Evolutionary conservation across 2,888 invertebrate genomes (phyloP).

Genomic region (Digitonthophagus gazella): DNA sequence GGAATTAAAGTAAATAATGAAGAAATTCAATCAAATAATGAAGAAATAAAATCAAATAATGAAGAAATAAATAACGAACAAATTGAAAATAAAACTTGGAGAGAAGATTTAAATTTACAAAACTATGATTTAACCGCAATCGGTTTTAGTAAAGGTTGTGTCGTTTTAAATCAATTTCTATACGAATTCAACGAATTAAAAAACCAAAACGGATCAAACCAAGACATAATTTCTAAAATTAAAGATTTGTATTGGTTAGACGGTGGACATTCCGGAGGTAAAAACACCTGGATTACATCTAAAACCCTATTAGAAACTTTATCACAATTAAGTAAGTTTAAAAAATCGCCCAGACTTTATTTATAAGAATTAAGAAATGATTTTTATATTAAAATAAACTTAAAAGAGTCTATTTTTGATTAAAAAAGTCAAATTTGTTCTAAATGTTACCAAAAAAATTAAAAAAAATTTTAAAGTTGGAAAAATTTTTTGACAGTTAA

Average conservation of each 20-base stretch:
- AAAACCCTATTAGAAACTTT: conserved; percentile 70
- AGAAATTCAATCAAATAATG: too few species aligned
- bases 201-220: conserved; percentile 58
- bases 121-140: conserved; percentile 55
- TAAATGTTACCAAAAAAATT: too few species aligned
- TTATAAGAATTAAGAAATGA: too few species aligned
- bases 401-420: too few species aligned
- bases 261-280: conserved; percentile 86
- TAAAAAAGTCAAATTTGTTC: too few species aligned
- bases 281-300: conserved; percentile 85
- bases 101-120: conserved; percentile 58
- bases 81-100: conserved; percentile 53
- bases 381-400: too few species aligned
- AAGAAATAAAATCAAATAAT: too few species aligned
- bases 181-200: conserved; percentile 79
- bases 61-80: conserved; percentile 18
- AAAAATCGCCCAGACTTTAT: too few species aligned
- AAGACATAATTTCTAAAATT: conserved; percentile 62
- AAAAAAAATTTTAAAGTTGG: too few species aligned
- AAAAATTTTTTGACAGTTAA: too few species aligned
- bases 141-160: conserved; percentile 92
- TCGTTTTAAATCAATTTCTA: conserved; percentile 87
- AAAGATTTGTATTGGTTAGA: conserved; percentile 85
- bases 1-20: conserved; percentile 32
- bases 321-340: conserved; percentile 63